A percentile compares a stretch with the other conserved stretches of the same genome.
Conservation (phyloP, 2,888 invertebrate species). For the Hypomecis punctinalis region DNA sequence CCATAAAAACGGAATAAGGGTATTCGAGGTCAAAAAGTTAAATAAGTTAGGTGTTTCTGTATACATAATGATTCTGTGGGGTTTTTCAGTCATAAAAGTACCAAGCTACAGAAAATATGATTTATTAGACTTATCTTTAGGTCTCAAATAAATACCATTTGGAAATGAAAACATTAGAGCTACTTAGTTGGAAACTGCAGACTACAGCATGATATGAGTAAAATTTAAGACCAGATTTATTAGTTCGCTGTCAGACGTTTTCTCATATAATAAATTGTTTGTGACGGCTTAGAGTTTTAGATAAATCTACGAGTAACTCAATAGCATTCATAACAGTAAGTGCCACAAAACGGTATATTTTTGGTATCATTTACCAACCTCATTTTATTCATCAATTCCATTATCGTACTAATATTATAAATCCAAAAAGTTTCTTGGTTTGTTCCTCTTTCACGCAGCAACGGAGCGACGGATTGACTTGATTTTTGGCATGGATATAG, state of each 20-base stretch:
- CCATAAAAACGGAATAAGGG: conserved; percentile 12
- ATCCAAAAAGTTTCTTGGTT: too few relatives aligned
- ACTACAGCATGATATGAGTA: not conserved
- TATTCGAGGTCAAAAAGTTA: not conserved
- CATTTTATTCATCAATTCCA: too few relatives aligned
- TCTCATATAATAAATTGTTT: not conserved
- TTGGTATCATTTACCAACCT: too few relatives aligned
- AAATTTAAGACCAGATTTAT: not conserved
- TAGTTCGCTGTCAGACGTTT: not conserved
- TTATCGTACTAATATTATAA: too few relatives aligned
- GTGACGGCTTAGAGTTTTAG: conserved; percentile 1
- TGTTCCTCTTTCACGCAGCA: too few relatives aligned
- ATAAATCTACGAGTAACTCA: too few relatives aligned
- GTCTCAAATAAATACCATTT: too few relatives aligned
- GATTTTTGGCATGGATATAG: too few relatives aligned
- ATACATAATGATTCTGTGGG: not conserved
- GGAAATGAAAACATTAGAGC: too few relatives aligned
- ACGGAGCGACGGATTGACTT: too few relatives aligned
- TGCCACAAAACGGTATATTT: conserved; percentile 1
- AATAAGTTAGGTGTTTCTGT: conserved; percentile 1
- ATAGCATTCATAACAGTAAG: not conserved
- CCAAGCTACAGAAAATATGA: too few relatives aligned
- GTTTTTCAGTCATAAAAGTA: not conserved
- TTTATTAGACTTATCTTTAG: too few relatives aligned
- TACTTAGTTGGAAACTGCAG: not conserved